Base-by-base conservation (phyloP, 2,113 vertebrate genomes). In the Lonchura striata region DNA sequence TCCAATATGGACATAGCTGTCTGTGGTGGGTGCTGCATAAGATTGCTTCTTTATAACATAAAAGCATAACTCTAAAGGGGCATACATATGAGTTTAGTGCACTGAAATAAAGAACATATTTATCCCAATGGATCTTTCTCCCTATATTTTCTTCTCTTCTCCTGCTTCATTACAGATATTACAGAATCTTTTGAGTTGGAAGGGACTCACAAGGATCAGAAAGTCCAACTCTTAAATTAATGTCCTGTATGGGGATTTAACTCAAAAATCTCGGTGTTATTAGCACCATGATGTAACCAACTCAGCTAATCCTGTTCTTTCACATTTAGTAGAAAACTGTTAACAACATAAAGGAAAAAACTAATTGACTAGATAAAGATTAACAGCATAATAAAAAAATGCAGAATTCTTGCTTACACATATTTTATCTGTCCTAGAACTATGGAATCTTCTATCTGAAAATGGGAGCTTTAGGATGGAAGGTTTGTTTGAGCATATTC, bases 1-100 rank as follows among this genome's bases (percentile, higher is more conserved):
- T 60, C 19, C 15, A 25, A 13, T 11, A 13, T 21, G 15, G 7
- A 22, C 8, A 24, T 37, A 15, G 6, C 7, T 39, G 16, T 17
- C 17, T 39, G 3, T 42, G 13, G 17, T 64, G n/a, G 6, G 13
- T 70, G 21, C 16, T 72, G 18, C 15, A 5, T 42, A 33, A 61
- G 2, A 24, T 41, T 77, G 14, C 10, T 66, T 39, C 14, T 28
- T 66, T 52, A 9, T 6, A 31, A 33, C 25, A 61, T 47, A 35
- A 30, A 88, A 85, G 4, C 33, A 17, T 33, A 27, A 16, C 15
- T 50, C 22, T 49, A 13, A 65, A 41, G 42, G 6, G 20, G 4
- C 33, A 28, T 1, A 1, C 7, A 9, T 20, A 30, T 39, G 3
- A 20, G 3, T 35, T 13, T 7, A n/a, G 4, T 49, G 18, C 9